Evolutionary conservation across 2,888 invertebrate species (phyloP).

Genomic region (Epinotia brunnichana): DNA sequence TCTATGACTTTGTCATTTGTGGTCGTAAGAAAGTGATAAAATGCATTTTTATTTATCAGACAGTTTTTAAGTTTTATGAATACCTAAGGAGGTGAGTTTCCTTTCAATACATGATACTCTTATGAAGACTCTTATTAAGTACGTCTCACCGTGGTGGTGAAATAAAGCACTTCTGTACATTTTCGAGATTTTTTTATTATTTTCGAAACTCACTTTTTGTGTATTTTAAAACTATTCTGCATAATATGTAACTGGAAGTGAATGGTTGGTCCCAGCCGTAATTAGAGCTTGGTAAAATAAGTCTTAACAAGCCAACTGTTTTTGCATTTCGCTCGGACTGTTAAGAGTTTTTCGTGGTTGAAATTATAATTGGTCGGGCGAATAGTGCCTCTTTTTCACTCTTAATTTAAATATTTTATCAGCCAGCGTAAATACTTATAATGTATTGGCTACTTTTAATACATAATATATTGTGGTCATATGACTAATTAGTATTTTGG

Average conservation of each 20-base stretch:
- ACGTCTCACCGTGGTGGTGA: too few species aligned
- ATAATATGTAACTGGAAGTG: constrained; percentile 8
- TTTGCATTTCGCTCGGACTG: constrained; percentile 21
- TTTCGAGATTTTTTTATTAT: not conserved
- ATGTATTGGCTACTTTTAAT: not conserved
- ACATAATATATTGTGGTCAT: not conserved
- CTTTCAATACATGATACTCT: too few species aligned
- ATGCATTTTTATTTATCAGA: too few species aligned
- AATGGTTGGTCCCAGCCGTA: constrained; percentile 21
- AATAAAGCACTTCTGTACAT: not conserved
- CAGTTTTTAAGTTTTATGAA: too few species aligned
- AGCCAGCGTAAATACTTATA: not conserved
- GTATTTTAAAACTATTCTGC: not conserved
- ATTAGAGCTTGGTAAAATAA: constrained; percentile 32
- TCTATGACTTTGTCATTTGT: too few species aligned
- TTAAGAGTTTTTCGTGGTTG: constrained; percentile 30
- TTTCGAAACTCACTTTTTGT: not conserved
- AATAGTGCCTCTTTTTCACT: constrained; percentile 7
- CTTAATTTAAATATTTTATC: constrained; percentile 5
- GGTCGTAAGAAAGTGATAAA: too few species aligned
- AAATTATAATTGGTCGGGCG: constrained; percentile 31
- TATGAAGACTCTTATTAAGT: too few species aligned
- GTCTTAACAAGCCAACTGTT: constrained; percentile 37
- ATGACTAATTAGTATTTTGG: not conserved
- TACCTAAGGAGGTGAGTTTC: too few species aligned